Conservation (phyloP, 2,888 invertebrate genomes). For the Pristionchus entomophagus region DNA sequence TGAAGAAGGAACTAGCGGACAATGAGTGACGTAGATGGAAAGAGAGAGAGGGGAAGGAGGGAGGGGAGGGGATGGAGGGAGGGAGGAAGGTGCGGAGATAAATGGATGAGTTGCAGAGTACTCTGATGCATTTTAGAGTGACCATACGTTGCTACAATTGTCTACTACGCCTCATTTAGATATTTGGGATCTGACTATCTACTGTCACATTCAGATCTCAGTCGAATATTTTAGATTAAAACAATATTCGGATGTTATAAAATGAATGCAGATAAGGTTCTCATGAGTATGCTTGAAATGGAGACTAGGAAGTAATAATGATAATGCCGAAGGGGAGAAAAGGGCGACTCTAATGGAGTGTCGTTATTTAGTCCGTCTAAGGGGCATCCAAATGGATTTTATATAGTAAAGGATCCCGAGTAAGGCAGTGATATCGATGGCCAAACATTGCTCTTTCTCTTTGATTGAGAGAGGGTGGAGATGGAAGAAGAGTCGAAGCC, state of each 20-base stretch:
- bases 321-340: neutral
- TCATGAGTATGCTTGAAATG: no score
- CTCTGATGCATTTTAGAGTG: slow-evolving; percentile 11
- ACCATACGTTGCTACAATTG: no score
- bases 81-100: neutral
- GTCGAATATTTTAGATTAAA: no score
- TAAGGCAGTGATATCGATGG: neutral
- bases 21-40: no score
- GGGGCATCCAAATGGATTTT: neutral
- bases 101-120: neutral
- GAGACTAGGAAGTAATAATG: slow-evolving; percentile 7
- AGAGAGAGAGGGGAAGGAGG: no score
- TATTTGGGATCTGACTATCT: no score
- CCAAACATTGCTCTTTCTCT: neutral
- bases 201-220: no score
- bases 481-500: no score
- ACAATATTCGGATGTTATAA: no score
- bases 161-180: no score
- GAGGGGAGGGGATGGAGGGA: neutral
- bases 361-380: neutral
- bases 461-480: slow-evolving; percentile 11
- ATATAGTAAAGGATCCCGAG: neutral
- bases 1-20: no score
- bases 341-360: neutral
- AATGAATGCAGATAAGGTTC: no score